A percentile compares a stretch with the other conserved stretches of the same genome.
phyloP scores from a whole-genome alignment of 2,113 vertebrate species.

The Pteropus alecto region DNA sequence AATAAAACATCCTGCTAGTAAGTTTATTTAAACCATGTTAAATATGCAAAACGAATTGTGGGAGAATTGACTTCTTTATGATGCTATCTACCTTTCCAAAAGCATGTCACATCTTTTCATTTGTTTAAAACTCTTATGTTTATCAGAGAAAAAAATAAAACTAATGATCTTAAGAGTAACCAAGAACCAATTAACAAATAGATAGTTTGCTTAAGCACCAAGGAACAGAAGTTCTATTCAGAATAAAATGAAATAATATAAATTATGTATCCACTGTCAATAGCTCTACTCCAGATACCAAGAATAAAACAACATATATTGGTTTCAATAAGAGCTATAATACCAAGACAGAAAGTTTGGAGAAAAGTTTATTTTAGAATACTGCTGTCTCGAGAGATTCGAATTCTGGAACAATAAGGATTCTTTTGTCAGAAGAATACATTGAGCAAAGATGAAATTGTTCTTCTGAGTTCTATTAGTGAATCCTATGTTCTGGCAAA shows the following conservation, averaged over 20 bases:
- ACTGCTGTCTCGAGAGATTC: not conserved
- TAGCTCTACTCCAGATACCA: not conserved
- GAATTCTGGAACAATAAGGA: not conserved
- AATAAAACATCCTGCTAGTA: not conserved
- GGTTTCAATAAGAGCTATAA: not conserved
- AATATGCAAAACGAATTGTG: not conserved
- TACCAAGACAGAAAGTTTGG: not conserved
- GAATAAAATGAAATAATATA: slow-evolving; percentile 11
- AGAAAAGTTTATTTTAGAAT: not conserved
- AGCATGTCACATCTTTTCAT: not conserved
- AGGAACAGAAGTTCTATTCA: not conserved
- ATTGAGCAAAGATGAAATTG: slow-evolving; percentile 10
- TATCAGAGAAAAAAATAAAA: not conserved
- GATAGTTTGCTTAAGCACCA: not conserved
- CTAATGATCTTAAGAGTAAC: not conserved
- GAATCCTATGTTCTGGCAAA: slow-evolving; percentile 1
- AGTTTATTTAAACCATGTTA: not conserved
- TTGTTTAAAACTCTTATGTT: not conserved
- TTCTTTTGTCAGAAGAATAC: slow-evolving; percentile 11
- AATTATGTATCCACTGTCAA: not conserved
- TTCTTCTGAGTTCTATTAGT: slow-evolving; percentile 23
- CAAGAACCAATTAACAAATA: not conserved
- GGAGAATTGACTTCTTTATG: not conserved
- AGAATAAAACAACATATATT: not conserved
- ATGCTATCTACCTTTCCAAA: not conserved